These are phyloP conservation scores for Koerneria pararmatus DNA, from an alignment of 2,888 invertebrate genomes.

Conservation along the genomic window DNA sequence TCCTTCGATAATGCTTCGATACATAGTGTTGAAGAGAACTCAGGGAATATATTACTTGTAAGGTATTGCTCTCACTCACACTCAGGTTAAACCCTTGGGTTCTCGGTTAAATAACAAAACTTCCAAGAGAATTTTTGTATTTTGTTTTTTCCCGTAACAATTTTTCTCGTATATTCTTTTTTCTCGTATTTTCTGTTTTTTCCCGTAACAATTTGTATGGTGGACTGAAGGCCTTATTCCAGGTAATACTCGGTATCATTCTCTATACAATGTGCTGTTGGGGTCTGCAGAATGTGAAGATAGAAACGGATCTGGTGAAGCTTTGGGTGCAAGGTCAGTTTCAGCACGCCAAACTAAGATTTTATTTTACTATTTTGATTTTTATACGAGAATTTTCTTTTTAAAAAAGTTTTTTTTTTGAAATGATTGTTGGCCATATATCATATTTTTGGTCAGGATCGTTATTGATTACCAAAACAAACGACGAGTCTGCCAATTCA, in stretches of 20 bases:
- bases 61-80: no score
- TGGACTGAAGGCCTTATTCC: slow-evolving; percentile 32
- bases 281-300: slow-evolving; percentile 85
- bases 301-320: slow-evolving; percentile 89
- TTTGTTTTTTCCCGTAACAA: no score
- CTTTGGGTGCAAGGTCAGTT: slow-evolving; percentile 87
- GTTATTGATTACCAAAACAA: neutral
- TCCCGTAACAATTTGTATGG: no score
- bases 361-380: slow-evolving; percentile 1
- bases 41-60: no score
- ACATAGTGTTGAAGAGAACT: no score
- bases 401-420: neutral
- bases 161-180: no score
- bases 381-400: neutral
- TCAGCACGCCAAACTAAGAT: no score
- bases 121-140: no score
- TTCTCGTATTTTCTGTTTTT: no score
- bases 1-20: no score
- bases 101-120: no score
- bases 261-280: slow-evolving; percentile 72
- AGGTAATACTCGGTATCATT: slow-evolving; percentile 33
- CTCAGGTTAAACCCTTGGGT: no score
- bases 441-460: neutral
- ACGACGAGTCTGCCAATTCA: neutral
- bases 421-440: neutral